Base-by-base conservation (phyloP, 2,888 invertebrate species). In the Dioctria rufipes region DNA sequence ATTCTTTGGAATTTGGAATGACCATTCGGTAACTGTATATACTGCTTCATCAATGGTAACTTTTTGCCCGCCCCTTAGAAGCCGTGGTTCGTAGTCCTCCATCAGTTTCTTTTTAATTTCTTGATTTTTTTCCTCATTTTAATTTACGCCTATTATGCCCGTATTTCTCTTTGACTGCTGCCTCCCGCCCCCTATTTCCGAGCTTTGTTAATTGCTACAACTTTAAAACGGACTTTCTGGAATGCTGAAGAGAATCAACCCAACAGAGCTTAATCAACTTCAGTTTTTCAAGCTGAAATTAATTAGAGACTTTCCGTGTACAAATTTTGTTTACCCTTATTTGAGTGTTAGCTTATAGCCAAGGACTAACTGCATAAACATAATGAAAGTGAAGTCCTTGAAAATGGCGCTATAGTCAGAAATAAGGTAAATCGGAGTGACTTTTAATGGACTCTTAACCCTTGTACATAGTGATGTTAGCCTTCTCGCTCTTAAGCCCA, bases 121-220 rank as follows among this genome's bases (percentile, higher is more conserved):
- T 37, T 51, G 37, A 37, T 71, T 71, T 63, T 39, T 25, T 25
- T 25, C 25, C 25, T 25, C 25, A 6, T 46, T 73, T 73, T 42
- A 73, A 73, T 73, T 73, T 73, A 73, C 73, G 73, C 73, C 73
- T 73, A 73, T 73, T 73, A 73, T 73, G 58, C 73, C 25, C 42
- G 73, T 58, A 58, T 73, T 73, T 73, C 73, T 13, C 60, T 73
- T 73, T 51, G 73, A 73, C 42, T 73, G 73, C 73, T 25, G 25
- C 25, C 25, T 2, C 25, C 25, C 25, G 2, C 25, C 25, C 25
- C 25, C 73, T n/a, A 58, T 58, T 73, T 73, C 73, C 42, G 37
- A 58, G 58, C 58, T 58, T 60, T 54, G 58, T 73, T 73, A 73
- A 73, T 73, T 73, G 73, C 73, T 73, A 40, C 40, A 42, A 60